These are phyloP conservation scores for Eilema griseolum DNA, from an alignment of 2,888 invertebrate species.

Conservation along the genomic window DNA sequence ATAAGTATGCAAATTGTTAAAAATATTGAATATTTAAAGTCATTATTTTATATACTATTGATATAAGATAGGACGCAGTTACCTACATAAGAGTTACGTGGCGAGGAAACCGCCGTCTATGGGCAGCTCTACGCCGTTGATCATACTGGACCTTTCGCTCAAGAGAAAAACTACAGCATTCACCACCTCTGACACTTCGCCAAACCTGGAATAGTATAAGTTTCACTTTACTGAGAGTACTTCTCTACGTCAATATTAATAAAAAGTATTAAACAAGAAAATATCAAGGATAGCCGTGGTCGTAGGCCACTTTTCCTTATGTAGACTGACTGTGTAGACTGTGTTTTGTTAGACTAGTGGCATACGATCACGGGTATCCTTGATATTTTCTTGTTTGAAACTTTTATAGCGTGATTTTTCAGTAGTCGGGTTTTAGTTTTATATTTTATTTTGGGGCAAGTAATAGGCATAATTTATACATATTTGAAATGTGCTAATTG, in stretches of 20 bases:
- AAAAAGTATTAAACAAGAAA: too few species aligned
- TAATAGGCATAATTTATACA: too few species aligned
- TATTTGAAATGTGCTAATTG: too few species aligned
- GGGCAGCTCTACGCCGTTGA: conserved; percentile 92
- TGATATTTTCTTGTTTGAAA: too few species aligned
- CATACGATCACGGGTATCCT: too few species aligned
- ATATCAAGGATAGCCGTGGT: too few species aligned
- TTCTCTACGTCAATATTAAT: neutral
- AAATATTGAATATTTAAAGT: conserved; percentile 39
- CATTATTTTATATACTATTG: conserved; percentile 20
- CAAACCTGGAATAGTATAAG: conserved; percentile 78
- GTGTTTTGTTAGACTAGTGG: too few species aligned
- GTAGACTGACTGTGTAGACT: too few species aligned
- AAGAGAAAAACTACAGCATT: conserved; percentile 93
- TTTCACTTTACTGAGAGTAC: neutral
- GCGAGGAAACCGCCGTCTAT: conserved; percentile 93
- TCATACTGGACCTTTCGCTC: conserved; percentile 92
- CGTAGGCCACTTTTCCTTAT: too few species aligned
- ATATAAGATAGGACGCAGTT: conserved; percentile 1
- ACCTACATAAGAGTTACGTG: conserved; percentile 64
- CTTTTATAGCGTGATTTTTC: too few species aligned
- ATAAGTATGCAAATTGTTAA: conserved; percentile 39
- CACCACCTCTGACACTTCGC: conserved; percentile 94
- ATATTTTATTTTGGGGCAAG: too few species aligned
- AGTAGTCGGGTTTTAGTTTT: too few species aligned